These are phyloP conservation scores for Puntigrus tetrazona DNA, from an alignment of 2,113 vertebrate genomes.

Conservation along the genomic window DNA sequence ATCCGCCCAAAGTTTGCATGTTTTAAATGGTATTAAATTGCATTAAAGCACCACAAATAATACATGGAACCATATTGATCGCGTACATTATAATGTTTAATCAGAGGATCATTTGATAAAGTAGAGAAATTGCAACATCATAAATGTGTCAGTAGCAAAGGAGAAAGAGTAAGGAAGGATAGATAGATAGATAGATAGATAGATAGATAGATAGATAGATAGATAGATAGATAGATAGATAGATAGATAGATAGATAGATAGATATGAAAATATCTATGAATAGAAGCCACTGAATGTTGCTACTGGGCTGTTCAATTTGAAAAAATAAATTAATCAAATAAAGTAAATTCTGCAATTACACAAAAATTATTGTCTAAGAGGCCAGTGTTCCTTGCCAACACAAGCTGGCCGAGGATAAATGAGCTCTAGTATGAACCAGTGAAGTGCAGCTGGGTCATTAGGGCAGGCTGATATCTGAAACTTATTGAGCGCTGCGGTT, in stretches of 20 bases:
- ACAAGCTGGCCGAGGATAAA: constrained; percentile 6
- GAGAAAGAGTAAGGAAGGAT: not conserved
- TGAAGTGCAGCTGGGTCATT: constrained; percentile 35
- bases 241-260: not conserved
- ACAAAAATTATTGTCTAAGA: not conserved
- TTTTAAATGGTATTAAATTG: not conserved
- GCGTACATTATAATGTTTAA: not conserved
- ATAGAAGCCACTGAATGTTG: too few relatives aligned
- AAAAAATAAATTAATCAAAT: not conserved
- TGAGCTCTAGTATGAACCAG: constrained; percentile 23
- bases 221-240: not conserved
- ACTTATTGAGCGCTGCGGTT: constrained; percentile 10
- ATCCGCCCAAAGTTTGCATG: not conserved
- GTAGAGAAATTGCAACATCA: not conserved
- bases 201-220: not conserved
- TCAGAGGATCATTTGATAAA: not conserved
- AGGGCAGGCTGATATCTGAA: constrained; percentile 25
- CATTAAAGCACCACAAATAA: not conserved
- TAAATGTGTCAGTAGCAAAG: not conserved
- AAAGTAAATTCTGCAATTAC: not conserved
- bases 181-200: too few relatives aligned
- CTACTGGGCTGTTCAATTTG: not conserved
- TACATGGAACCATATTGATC: not conserved
- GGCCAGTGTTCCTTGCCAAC: not conserved
- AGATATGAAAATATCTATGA: too few relatives aligned